Evolutionary conservation across 2,888 invertebrate genomes (phyloP), one percentile per base, ranked within the genome.

Genomic region (Lithophane leautieri): DNA sequence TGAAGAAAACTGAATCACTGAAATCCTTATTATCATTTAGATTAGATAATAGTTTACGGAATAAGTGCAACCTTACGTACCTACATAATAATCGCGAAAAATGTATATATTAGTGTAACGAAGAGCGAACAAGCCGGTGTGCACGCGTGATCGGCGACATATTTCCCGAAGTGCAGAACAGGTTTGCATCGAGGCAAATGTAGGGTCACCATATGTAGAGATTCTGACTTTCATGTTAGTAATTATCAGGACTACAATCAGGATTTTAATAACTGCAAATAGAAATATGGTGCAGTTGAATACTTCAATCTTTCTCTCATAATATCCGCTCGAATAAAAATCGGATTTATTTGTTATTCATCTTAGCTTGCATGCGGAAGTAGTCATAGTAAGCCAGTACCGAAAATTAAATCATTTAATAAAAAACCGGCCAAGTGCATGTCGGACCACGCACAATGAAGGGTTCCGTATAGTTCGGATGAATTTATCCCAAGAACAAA

Each of bases 141-240:
- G 93, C 94, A 94, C 94, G 94, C 94, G 94, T 94, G 93, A 91
- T 91, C 91, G 91, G 92, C 94, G 94, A 94, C 95, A 95, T 94
- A 95, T 95, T 94, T 94, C 93, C 93, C 93, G 91, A 94, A 93
- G 93, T 93, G 93, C 91, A 86, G 89, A 95, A 96, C 96, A 90
- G 95, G 95, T 96, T 96, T 94, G 87, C 88, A 83, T 90, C 90
- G 92, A 92, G 92, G 92, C 89, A 84, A 79, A 83, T 72, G 77
- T 83, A 79, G 83, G 83, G 78, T 78, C 52, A 78, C 81, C 83
- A 81, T n/a, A 76, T 28, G 28, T 16, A 50, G 9, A 50, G 42
- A 70, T 44, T 74, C 28, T 22, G 42, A 54, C 52, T 68, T 66
- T 40, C 47, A 52, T 52, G 44, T 34, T 42, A 58, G n/a, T 44